These are phyloP conservation scores for Megalonaias nervosa DNA, from an alignment of 1,140 invertebrate species.

Conservation along the genomic window DNA sequence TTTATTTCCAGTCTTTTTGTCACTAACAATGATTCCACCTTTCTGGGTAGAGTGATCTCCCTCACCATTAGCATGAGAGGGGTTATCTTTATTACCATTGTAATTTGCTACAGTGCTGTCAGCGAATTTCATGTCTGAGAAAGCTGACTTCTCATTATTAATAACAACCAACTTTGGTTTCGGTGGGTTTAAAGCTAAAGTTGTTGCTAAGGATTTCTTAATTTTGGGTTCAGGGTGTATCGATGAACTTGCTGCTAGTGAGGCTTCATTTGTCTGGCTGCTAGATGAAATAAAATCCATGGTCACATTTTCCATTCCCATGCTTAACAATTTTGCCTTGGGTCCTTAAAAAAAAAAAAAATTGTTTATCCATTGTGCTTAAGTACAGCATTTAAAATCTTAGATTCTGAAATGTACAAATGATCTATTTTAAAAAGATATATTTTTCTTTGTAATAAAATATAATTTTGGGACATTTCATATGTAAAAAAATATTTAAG, in stretches of 20 bases:
- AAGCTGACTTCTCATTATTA: constrained; percentile 45
- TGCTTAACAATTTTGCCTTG: constrained; percentile 37
- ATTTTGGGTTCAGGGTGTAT: neutral
- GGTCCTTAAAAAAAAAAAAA: constrained; percentile 39
- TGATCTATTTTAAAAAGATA: neutral
- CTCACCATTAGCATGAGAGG: neutral
- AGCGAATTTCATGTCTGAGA: constrained; percentile 10
- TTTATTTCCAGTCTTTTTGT: neutral
- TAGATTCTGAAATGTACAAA: constrained; percentile 3
- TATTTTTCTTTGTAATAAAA: neutral
- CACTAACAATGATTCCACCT: neutral
- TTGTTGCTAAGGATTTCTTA: neutral
- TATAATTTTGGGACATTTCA: neutral
- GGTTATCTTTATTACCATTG: neutral
- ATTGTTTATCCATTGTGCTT: neutral
- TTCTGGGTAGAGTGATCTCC: constrained; percentile 4
- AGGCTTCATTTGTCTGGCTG: neutral
- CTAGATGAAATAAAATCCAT: constrained; percentile 40
- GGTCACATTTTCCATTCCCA: constrained; percentile 32
- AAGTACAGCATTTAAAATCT: neutral
- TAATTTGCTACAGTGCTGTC: neutral
- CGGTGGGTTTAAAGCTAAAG: neutral
- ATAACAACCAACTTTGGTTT: constrained; percentile 46
- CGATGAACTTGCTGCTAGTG: constrained; percentile 5
- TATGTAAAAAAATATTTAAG: neutral